phyloP scores from a whole-genome alignment of 2,797 vertebrate genomes.

The Pteropus rufus region DNA sequence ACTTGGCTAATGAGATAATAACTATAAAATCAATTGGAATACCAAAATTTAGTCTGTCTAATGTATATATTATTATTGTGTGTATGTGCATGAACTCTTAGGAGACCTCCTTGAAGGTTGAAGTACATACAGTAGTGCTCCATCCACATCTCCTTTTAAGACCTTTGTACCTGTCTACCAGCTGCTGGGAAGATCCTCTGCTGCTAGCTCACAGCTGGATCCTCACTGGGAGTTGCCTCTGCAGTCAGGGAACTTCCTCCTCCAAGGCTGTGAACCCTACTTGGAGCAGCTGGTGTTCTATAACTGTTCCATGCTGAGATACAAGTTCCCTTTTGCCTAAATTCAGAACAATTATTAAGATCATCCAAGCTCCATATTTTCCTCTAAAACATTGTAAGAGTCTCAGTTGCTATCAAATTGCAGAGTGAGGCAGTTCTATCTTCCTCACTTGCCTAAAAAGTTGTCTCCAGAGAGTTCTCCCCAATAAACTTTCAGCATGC shows the following conservation, averaged over 20 bases:
- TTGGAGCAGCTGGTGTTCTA: rapidly evolving
- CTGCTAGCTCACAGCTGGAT: background rate
- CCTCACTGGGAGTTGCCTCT: background rate
- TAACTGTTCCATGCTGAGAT: background rate
- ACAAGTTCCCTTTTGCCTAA: background rate
- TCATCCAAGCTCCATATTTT: background rate
- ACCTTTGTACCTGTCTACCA: background rate
- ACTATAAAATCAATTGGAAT: background rate
- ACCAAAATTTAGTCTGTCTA: background rate
- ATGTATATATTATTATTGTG: background rate
- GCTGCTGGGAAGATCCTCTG: background rate
- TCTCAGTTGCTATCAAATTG: background rate
- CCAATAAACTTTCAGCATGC: background rate
- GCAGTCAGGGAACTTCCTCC: background rate
- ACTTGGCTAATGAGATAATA: background rate
- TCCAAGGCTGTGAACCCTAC: background rate
- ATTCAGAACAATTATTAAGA: background rate
- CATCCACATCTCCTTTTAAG: background rate
- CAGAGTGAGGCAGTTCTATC: background rate
- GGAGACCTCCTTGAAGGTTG: background rate
- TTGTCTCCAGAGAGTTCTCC: background rate
- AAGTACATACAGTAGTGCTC: background rate
- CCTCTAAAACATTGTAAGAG: background rate
- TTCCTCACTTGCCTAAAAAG: background rate
- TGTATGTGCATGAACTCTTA: background rate